Evolutionary conservation across 2,888 invertebrate species (phyloP).

Genomic region (Zele albiditarsus): DNA sequence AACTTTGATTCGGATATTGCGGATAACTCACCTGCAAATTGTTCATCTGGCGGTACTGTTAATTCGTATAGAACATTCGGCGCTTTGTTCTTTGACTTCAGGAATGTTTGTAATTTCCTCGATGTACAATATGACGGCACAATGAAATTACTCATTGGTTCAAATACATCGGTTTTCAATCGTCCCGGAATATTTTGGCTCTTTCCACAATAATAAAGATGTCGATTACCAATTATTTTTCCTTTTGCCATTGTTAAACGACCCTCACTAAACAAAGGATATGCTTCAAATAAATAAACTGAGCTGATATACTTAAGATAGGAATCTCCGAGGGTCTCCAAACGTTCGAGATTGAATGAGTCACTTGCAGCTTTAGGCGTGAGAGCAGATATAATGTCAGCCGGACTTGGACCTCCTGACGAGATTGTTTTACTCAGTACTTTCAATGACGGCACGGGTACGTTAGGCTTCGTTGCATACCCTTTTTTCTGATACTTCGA

Average conservation of each 20-base stretch:
- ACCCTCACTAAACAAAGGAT: constrained; percentile 84
- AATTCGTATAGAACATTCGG: constrained; percentile 74
- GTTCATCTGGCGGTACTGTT: constrained; percentile 72
- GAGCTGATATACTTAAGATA: constrained; percentile 87
- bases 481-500: constrained; percentile 30
- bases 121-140: constrained; percentile 85
- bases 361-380: constrained; percentile 84
- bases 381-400: constrained; percentile 75
- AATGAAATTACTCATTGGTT: constrained; percentile 83
- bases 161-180: constrained; percentile 79
- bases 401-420: constrained; percentile 59
- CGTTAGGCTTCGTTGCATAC: constrained; percentile 41
- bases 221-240: constrained; percentile 86
- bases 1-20: constrained; percentile 64
- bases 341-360: constrained; percentile 84
- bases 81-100: constrained; percentile 70
- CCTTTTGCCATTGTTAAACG: constrained; percentile 83
- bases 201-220: constrained; percentile 84
- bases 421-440: constrained; percentile 46
- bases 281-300: constrained; percentile 82
- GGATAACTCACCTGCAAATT: constrained; percentile 69
- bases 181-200: constrained; percentile 72
- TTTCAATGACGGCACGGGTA: constrained; percentile 51
- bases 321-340: constrained; percentile 92
- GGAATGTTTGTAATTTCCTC: constrained; percentile 71